A percentile compares a stretch with the other conserved stretches of the same genome.
phyloP scores from a whole-genome alignment of 2,888 invertebrate genomes.

The Tenthredo distinguenda region DNA sequence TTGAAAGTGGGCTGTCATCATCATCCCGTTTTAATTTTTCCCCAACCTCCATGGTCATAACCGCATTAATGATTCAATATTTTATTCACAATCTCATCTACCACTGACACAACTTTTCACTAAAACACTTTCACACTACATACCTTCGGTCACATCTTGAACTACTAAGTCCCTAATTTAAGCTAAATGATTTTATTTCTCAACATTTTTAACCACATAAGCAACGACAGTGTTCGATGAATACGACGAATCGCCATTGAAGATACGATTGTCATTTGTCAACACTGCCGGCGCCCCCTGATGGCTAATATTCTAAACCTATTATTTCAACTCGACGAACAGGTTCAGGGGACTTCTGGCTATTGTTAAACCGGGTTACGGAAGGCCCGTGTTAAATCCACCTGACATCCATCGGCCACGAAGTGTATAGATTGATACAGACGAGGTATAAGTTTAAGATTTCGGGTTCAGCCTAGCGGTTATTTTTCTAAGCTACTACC shows the following conservation, averaged over 20 bases:
- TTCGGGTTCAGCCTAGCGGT: background rate
- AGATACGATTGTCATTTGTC: slow-evolving; percentile 45
- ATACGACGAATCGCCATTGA: slow-evolving; percentile 29
- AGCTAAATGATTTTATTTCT: background rate
- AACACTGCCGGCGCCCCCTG: slow-evolving; percentile 44
- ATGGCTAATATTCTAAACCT: background rate
- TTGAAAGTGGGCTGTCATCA: slow-evolving; percentile 61
- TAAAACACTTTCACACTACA: background rate
- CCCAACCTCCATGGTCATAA: slow-evolving; percentile 67
- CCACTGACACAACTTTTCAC: background rate
- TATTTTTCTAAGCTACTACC: background rate
- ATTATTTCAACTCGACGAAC: background rate
- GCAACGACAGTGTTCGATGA: background rate
- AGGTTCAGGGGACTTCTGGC: slow-evolving; percentile 33
- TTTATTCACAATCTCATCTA: background rate
- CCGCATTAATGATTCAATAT: slow-evolving; percentile 9
- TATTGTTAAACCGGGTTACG: background rate
- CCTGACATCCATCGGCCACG: background rate
- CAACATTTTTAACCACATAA: slow-evolving; percentile 1
- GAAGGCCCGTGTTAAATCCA: background rate
- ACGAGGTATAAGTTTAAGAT: background rate
- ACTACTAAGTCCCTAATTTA: background rate
- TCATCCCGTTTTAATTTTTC: slow-evolving; percentile 60
- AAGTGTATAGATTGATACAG: background rate
- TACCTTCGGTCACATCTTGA: background rate